phyloP scores from a whole-genome alignment of 2,797 vertebrate genomes.

The Crypturellus tataupa region DNA sequence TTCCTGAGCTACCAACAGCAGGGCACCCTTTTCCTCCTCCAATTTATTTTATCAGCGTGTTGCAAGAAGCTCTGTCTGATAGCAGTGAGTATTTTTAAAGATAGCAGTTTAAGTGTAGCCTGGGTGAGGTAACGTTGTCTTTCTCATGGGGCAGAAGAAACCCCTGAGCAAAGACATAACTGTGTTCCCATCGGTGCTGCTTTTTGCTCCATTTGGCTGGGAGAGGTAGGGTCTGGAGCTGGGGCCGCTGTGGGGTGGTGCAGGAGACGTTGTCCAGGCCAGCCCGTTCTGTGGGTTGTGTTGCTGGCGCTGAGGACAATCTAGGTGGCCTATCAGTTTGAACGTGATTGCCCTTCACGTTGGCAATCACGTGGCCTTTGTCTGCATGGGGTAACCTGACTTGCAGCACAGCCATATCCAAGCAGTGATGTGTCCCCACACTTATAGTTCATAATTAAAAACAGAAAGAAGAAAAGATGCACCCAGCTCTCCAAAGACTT shows the following conservation, averaged over 20 bases:
- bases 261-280: background rate
- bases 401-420: background rate
- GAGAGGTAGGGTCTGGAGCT: too few species aligned
- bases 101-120: background rate
- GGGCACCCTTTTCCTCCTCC: background rate
- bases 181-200: background rate
- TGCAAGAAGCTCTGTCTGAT: background rate
- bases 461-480: background rate
- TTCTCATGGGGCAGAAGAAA: background rate
- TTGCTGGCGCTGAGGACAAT: background rate
- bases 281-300: background rate
- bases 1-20: background rate
- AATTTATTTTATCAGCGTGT: background rate
- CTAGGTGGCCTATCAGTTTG: background rate
- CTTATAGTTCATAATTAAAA: background rate
- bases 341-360: conserved; percentile 5
- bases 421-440: background rate
- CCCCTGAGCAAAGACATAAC: background rate
- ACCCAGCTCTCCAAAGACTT: background rate
- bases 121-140: background rate
- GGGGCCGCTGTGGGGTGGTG: background rate
- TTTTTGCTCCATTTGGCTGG: too few species aligned
- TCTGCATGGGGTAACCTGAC: background rate
- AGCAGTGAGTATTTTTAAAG: background rate
- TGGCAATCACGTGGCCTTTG: background rate